These are phyloP conservation scores for Anser cygnoides DNA, from an alignment of 2,113 vertebrate genomes.

Conservation along the genomic window DNA sequence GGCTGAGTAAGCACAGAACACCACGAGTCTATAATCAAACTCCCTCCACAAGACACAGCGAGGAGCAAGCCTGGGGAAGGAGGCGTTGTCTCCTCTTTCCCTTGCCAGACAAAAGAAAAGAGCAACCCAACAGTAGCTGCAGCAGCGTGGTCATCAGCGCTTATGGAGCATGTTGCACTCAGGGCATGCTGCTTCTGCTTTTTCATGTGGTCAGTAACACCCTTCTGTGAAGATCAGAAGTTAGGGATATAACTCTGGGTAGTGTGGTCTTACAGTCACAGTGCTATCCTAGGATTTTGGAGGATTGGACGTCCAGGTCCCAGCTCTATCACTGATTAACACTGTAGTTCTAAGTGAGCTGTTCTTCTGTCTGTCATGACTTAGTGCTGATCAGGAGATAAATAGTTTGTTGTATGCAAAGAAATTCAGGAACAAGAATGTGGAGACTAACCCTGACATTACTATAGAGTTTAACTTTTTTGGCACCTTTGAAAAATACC, in stretches of 20 bases:
- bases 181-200: not conserved
- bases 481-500: not conserved
- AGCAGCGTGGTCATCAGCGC: not conserved
- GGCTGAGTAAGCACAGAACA: not conserved
- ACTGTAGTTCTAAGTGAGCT: not conserved
- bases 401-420: not conserved
- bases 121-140: not conserved
- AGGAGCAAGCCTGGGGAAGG: not conserved
- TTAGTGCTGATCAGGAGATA: not conserved
- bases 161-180: not conserved
- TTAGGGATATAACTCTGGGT: not conserved
- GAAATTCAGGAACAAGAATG: not conserved
- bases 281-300: too few species aligned
- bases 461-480: not conserved
- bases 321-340: not conserved
- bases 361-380: not conserved
- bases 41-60: not conserved
- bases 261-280: not conserved
- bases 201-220: not conserved
- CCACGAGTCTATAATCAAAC: accelerated
- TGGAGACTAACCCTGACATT: not conserved
- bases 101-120: not conserved
- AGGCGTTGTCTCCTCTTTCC: not conserved
- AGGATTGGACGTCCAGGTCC: not conserved
- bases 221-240: not conserved